Conservation (phyloP, 2,113 vertebrate species). For the Blennius ocellaris region DNA sequence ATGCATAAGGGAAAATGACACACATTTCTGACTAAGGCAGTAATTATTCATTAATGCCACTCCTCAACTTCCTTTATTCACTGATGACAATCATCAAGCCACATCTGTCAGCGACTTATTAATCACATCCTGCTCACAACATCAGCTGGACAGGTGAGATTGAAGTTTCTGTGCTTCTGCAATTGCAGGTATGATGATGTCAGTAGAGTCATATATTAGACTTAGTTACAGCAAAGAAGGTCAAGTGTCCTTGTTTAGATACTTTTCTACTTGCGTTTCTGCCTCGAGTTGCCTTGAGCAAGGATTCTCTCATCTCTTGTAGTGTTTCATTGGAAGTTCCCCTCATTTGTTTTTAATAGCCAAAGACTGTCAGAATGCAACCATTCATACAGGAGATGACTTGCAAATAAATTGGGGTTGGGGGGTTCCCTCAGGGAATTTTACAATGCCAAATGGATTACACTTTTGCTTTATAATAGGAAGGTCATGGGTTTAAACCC, state of each 20-base stretch:
- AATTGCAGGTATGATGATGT: constrained; percentile 8
- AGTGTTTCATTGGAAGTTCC: too few relatives aligned
- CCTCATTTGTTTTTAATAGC: too few relatives aligned
- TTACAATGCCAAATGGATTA: too few relatives aligned
- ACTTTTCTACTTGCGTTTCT: neutral
- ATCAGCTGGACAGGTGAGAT: constrained; percentile 69
- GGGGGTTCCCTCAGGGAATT: too few relatives aligned
- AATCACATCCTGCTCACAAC: constrained; percentile 74
- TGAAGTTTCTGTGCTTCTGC: constrained; percentile 58
- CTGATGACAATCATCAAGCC: constrained; percentile 74
- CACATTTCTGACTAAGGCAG: constrained; percentile 28
- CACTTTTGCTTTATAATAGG: too few relatives aligned
- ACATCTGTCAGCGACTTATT: constrained; percentile 68
- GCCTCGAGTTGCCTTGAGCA: neutral
- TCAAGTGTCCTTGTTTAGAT: neutral
- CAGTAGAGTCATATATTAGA: neutral
- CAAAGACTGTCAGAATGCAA: too few relatives aligned
- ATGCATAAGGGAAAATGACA: constrained; percentile 12
- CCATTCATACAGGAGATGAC: too few relatives aligned
- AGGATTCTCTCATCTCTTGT: too few relatives aligned
- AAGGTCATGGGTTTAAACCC: too few relatives aligned
- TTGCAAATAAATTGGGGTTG: too few relatives aligned
- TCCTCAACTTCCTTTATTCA: constrained; percentile 49
- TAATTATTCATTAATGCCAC: constrained; percentile 54
- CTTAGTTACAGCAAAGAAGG: too few relatives aligned